These are phyloP conservation scores for Bostrychus sinensis DNA, from an alignment of 2,113 vertebrate genomes.

Conservation along the genomic window DNA sequence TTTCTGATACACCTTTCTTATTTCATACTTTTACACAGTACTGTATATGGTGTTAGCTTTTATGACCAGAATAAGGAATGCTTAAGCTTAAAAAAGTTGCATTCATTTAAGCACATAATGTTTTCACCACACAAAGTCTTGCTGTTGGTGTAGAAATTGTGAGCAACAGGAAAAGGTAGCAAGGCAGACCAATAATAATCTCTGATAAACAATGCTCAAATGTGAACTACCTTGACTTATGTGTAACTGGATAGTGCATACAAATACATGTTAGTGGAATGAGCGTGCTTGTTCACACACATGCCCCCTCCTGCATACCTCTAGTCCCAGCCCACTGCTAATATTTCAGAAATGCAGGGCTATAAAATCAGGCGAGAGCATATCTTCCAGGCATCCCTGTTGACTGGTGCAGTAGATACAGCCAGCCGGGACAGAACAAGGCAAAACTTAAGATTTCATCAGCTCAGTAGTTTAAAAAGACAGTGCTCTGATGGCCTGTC, in stretches of 20 bases:
- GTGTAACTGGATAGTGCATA: conserved; percentile 60
- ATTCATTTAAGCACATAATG: conserved; percentile 10
- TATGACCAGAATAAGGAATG: conserved; percentile 33
- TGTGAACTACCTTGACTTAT: conserved; percentile 35
- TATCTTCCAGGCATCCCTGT: conserved; percentile 59
- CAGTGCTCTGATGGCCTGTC: conserved; percentile 41
- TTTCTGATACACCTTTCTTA: too few species aligned
- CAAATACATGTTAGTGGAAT: conserved; percentile 47
- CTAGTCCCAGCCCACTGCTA: conserved; percentile 57
- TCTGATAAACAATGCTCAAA: conserved; percentile 32
- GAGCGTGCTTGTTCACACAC: conserved; percentile 62
- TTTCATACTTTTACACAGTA: neutral
- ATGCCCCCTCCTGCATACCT: conserved; percentile 66
- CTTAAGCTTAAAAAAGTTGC: conserved; percentile 35
- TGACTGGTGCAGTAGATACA: conserved; percentile 51
- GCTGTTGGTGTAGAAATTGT: neutral
- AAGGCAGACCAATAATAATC: conserved; percentile 15
- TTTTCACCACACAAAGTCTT: neutral
- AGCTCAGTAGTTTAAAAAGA: conserved; percentile 76
- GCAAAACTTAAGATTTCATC: conserved; percentile 51
- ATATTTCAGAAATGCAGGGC: conserved; percentile 71
- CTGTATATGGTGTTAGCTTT: conserved; percentile 8
- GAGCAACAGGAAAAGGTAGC: conserved; percentile 8
- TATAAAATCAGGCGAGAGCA: conserved; percentile 63
- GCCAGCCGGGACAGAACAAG: conserved; percentile 19